phyloP scores from a whole-genome alignment of 2,113 vertebrate genomes.

The Regulus satrapa region DNA sequence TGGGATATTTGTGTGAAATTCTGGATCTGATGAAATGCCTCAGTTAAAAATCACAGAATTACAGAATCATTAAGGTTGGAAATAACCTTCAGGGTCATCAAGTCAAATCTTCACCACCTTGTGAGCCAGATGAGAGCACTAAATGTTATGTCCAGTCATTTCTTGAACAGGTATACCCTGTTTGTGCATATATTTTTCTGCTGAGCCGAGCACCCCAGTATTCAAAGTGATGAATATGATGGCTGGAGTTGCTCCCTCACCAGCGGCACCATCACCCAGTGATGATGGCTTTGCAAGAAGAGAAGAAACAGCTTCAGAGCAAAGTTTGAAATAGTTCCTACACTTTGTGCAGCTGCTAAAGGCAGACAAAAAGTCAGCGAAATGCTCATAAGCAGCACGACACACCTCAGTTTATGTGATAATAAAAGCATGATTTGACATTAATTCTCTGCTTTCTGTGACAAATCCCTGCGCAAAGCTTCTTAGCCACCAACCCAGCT shows the following conservation, averaged over 20 bases:
- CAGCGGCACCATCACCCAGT: rapidly evolving
- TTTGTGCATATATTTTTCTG: neutral
- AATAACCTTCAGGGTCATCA: neutral
- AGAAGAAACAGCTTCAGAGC: neutral
- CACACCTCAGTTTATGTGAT: neutral
- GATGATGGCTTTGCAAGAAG: neutral
- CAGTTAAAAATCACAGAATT: neutral
- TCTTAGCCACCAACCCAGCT: neutral
- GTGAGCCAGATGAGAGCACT: neutral
- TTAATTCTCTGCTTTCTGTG: neutral
- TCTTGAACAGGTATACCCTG: neutral
- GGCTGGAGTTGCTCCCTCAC: rapidly evolving
- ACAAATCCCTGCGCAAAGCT: neutral
- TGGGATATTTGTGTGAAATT: neutral
- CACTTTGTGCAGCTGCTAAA: neutral
- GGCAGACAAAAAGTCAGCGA: neutral
- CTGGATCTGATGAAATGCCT: neutral
- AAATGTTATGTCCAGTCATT: neutral
- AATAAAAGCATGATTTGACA: slow-evolving; percentile 2
- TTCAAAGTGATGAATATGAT: neutral
- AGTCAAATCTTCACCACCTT: neutral
- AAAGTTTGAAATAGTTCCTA: neutral
- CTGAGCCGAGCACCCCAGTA: neutral
- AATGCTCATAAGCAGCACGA: rapidly evolving
- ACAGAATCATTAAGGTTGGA: neutral